Evolutionary conservation across 1,140 invertebrate species (phyloP).

Genomic region (Diabrotica undecimpunctata): DNA sequence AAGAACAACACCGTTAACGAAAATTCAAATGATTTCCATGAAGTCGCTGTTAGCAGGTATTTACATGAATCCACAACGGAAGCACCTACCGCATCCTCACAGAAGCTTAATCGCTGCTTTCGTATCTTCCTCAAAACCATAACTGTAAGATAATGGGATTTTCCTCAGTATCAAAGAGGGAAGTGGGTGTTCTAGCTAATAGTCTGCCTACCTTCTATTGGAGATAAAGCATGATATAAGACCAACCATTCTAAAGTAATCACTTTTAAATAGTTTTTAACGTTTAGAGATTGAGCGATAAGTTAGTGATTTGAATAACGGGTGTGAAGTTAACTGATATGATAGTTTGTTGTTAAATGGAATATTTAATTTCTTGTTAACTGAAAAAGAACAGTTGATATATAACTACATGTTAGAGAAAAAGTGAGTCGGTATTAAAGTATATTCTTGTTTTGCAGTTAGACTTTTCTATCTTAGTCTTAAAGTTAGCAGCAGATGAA

Average conservation of each 20-base stretch:
- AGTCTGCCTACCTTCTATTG: not conserved
- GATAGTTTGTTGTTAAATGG: too few species aligned
- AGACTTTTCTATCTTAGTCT: too few species aligned
- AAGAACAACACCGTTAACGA: not conserved
- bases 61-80: not conserved
- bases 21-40: not conserved
- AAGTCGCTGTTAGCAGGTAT: not conserved
- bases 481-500: too few species aligned
- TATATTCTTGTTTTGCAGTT: too few species aligned
- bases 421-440: too few species aligned
- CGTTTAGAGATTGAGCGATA: too few species aligned
- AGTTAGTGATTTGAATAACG: too few species aligned
- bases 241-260: not conserved
- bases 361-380: too few species aligned
- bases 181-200: not conserved
- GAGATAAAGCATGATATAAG: not conserved
- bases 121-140: not conserved
- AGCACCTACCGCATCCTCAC: not conserved
- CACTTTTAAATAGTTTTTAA: not conserved
- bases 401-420: too few species aligned
- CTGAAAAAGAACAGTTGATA: too few species aligned
- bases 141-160: conserved; percentile 1
- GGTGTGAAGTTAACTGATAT: too few species aligned
- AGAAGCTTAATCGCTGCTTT: not conserved
- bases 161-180: not conserved